Evolutionary conservation across 2,888 invertebrate genomes (phyloP).

Genomic region (Mechanitis messenoides): DNA sequence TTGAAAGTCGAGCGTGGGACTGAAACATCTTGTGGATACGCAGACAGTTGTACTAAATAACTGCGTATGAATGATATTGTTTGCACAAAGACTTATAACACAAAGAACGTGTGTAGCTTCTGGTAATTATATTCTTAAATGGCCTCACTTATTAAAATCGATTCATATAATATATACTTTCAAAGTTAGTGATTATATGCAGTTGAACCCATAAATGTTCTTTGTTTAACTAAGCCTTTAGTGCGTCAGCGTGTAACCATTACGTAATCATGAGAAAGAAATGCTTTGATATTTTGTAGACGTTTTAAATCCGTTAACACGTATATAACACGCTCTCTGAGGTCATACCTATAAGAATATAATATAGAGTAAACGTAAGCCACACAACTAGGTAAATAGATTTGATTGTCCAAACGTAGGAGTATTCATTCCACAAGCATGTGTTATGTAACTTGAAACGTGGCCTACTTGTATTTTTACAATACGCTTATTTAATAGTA

Average conservation of each 20-base stretch:
- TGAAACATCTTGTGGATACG: slow-evolving; percentile 40
- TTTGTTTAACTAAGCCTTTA: slow-evolving; percentile 21
- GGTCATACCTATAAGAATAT: slow-evolving; percentile 11
- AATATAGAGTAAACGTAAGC: not conserved
- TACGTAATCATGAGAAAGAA: slow-evolving; percentile 15
- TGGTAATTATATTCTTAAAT: not conserved
- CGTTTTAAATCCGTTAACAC: not conserved
- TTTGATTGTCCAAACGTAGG: slow-evolving; percentile 13
- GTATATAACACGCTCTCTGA: slow-evolving; percentile 6
- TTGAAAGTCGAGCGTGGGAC: slow-evolving; percentile 55
- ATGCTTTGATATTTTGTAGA: not conserved
- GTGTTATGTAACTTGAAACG: slow-evolving; percentile 11
- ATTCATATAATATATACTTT: not conserved
- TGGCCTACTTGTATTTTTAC: slow-evolving; percentile 16
- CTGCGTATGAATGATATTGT: slow-evolving; percentile 18
- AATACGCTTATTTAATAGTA: slow-evolving; percentile 16
- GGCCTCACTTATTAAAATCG: not conserved
- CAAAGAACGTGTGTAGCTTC: not conserved
- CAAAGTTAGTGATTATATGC: slow-evolving; percentile 11
- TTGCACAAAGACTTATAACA: slow-evolving; percentile 5
- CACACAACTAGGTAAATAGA: not conserved
- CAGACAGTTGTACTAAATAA: slow-evolving; percentile 12
- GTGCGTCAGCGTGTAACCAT: slow-evolving; percentile 16
- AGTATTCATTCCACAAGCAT: slow-evolving; percentile 8
- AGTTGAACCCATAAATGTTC: slow-evolving; percentile 25